Conservation (phyloP, 2,888 invertebrate species). For the Mythimna impura region DNA sequence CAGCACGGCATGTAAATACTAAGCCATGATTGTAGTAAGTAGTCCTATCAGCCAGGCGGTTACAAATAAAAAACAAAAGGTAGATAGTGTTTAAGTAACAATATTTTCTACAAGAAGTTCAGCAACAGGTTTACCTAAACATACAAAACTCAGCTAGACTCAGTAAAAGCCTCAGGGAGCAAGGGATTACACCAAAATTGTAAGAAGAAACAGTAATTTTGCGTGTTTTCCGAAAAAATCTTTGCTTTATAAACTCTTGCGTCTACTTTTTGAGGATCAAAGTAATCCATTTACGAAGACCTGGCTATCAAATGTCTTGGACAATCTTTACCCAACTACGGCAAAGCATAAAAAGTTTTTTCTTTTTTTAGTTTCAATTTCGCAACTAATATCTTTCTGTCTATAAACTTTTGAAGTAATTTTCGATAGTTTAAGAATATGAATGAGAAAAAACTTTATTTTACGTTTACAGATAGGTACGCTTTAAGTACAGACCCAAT, state of each 20-base stretch:
- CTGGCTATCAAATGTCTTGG: slow-evolving; percentile 30
- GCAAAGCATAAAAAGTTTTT: background rate
- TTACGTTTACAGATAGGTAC: background rate
- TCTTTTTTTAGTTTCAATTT: slow-evolving; percentile 1
- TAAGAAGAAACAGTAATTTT: slow-evolving; percentile 29
- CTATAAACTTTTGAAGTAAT: too few species aligned
- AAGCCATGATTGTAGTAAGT: background rate
- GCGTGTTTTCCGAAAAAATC: slow-evolving; percentile 22
- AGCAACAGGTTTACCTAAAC: slow-evolving; percentile 3
- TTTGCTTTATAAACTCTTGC: slow-evolving; percentile 15
- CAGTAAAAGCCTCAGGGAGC: slow-evolving; percentile 21
- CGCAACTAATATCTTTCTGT: background rate
- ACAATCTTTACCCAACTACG: slow-evolving; percentile 4
- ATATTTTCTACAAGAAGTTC: background rate
- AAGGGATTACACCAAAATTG: slow-evolving; percentile 34
- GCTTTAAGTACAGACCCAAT: too few species aligned
- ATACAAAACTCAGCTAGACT: slow-evolving; percentile 6
- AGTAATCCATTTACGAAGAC: slow-evolving; percentile 39
- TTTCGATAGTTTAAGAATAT: slow-evolving; percentile 1
- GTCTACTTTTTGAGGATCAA: slow-evolving; percentile 1
- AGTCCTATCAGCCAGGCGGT: too few species aligned
- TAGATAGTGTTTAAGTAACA: background rate
- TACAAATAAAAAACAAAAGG: background rate
- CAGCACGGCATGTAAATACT: too few species aligned
- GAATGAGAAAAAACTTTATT: background rate